Evolutionary conservation across 2,113 vertebrate genomes (phyloP), one percentile per base, ranked within the genome.

Genomic region (Pterocles burchelli): DNA sequence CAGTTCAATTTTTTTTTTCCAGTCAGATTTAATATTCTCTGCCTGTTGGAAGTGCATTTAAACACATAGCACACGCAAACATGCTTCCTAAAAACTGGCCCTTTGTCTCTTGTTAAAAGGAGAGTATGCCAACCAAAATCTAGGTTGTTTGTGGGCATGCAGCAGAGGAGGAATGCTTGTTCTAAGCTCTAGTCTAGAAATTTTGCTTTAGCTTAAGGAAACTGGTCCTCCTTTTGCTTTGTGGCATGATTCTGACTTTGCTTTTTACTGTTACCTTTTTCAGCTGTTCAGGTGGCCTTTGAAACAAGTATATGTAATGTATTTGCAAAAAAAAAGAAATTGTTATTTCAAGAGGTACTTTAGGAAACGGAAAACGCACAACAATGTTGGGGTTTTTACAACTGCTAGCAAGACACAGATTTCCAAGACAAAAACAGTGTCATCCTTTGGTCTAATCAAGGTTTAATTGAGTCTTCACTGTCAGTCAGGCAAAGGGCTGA

Each of bases 381-480:
- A 4, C 16, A 28, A 0, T 19, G 10, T 12, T 38, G 51, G 10
- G 1, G 46, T 88, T n/a, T 85, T 58, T 17, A 51, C 2, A 15
- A 31, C 45, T 43, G 17, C 13, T 65, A 67, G 38, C 65, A 28
- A 81, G 68, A 19, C 52, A 58, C 41, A 55, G 31, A 71, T 19
- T 57, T 55, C 73, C 62, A 70, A 75, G 65, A 58, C 26, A 43
- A 55, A 95, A 57, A 15, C 29, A 68, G 54, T 6, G 62, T 31
- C 76, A 57, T 43, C 13, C 55, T 83, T 68, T 80, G 33, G 55
- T 49, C 83, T 36, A 67, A 85, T 38, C 80, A 87, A 59, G 51
- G 48, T 83, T 96, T 94, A 92, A 96, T 93, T 95, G 95, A 83
- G 67, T 49, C 80, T 93, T 54, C 43, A 20, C 21, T 93, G 88